Evolutionary conservation across 2,797 vertebrate species (phyloP).

Genomic region (Numenius phaeopus): DNA sequence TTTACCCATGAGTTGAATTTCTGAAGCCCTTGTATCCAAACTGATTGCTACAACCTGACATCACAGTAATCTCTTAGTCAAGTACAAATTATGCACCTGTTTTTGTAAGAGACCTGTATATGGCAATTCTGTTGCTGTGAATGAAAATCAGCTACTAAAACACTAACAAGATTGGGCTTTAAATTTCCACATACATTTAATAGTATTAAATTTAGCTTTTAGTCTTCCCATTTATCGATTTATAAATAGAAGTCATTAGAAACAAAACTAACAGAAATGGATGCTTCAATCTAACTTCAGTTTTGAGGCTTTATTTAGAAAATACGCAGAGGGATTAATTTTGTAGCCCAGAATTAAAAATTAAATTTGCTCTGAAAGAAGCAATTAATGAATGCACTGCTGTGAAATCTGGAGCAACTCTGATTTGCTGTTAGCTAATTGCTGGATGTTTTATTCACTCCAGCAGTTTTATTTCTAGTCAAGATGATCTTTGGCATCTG

Average conservation of each 20-base stretch:
- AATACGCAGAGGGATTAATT: slow-evolving; percentile 42
- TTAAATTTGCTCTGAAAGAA: slow-evolving; percentile 57
- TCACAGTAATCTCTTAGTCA: not conserved
- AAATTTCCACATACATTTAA: not conserved
- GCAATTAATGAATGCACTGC: slow-evolving; percentile 21
- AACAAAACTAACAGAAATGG: not conserved
- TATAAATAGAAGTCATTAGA: slow-evolving; percentile 41
- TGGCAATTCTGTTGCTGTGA: not conserved
- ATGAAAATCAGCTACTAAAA: not conserved
- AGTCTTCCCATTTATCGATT: not conserved
- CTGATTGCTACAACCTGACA: not conserved
- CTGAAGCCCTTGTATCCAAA: not conserved
- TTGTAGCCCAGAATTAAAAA: slow-evolving; percentile 57
- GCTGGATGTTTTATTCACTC: slow-evolving; percentile 60
- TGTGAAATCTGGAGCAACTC: slow-evolving; percentile 26
- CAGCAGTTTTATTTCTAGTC: slow-evolving; percentile 37
- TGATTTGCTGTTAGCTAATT: slow-evolving; percentile 41
- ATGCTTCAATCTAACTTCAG: slow-evolving; percentile 30
- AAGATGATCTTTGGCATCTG: slow-evolving; percentile 45
- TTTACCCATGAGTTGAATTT: not conserved
- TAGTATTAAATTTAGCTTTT: slow-evolving; percentile 1
- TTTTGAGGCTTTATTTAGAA: slow-evolving; percentile 58
- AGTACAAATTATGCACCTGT: not conserved
- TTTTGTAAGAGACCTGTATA: not conserved
- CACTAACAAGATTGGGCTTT: not conserved